Conservation (phyloP, 2,888 invertebrate species). For the Rosalia funebris region DNA sequence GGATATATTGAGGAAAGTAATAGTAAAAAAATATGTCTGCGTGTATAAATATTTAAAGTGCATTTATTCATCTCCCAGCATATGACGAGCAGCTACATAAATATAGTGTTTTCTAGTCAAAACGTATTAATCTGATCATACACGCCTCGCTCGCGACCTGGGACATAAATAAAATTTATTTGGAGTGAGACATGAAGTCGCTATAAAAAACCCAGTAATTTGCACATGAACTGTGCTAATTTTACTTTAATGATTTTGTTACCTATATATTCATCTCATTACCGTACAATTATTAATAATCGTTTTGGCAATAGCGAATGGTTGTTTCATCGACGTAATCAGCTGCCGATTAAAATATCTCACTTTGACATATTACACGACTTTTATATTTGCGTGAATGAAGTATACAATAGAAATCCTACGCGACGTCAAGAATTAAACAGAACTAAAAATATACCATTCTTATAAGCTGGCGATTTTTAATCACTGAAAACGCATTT, state of each 20-base stretch:
- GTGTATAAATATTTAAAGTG: no score
- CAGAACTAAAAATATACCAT: conserved; percentile 17
- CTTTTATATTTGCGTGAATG: conserved; percentile 7
- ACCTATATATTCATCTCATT: no score
- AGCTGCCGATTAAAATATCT: no score
- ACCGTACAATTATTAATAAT: no score
- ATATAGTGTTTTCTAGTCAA: no score
- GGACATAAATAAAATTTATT: neutral
- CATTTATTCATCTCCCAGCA: no score
- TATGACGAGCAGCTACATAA: no score
- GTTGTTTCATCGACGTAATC: no score
- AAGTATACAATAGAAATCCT: conserved; percentile 19
- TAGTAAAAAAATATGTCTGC: no score
- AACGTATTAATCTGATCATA: no score
- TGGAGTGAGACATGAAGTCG: neutral
- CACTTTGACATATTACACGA: neutral
- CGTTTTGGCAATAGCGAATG: no score
- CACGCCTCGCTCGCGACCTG: neutral
- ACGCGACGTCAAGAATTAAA: conserved; percentile 17
- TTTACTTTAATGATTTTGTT: neutral
- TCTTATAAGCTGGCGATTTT: conserved; percentile 14
- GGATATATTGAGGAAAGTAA: no score
- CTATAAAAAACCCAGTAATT: neutral
- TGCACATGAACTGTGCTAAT: neutral
- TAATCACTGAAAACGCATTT: neutral